Evolutionary conservation across 2,113 vertebrate species (phyloP).

Genomic region (Candoia aspera): DNA sequence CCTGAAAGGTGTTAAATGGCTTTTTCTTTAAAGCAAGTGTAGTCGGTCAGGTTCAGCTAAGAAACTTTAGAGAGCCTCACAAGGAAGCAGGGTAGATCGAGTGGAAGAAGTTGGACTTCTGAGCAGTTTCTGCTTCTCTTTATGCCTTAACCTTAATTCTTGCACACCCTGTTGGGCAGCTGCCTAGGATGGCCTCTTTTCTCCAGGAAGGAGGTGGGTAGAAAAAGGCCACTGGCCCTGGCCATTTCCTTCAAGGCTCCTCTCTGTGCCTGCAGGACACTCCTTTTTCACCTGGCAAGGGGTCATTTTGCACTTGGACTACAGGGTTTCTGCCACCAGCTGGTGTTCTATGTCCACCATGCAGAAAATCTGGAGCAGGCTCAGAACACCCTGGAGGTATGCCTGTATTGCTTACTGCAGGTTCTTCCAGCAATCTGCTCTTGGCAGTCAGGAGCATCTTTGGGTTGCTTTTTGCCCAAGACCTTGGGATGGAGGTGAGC

Average conservation of each 20-base stretch:
- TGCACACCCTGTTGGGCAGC: not conserved
- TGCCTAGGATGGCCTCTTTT: not conserved
- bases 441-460: not conserved
- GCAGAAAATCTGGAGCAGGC: slow-evolving; percentile 85
- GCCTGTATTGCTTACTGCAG: not conserved
- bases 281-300: slow-evolving; percentile 81
- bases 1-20: not conserved
- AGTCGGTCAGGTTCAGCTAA: not conserved
- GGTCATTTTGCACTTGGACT: slow-evolving; percentile 79
- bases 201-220: not conserved
- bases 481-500: not conserved
- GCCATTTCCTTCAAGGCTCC: not conserved
- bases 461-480: not conserved
- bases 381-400: slow-evolving; percentile 80
- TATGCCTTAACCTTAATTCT: not conserved
- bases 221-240: not conserved
- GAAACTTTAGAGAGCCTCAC: not conserved
- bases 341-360: slow-evolving; percentile 79
- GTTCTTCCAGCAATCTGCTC: not conserved
- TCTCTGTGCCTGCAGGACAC: slow-evolving; percentile 68
- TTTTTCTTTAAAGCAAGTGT: not conserved
- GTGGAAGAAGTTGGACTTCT: not conserved
- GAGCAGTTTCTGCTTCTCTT: not conserved
- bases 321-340: slow-evolving; percentile 79
- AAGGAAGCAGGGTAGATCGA: not conserved